Percentiles rank a stretch among this genome's conserved stretches.
Evolutionary conservation across 2,113 vertebrate species (phyloP).

Genomic region (Andinoacara biseriatus): DNA sequence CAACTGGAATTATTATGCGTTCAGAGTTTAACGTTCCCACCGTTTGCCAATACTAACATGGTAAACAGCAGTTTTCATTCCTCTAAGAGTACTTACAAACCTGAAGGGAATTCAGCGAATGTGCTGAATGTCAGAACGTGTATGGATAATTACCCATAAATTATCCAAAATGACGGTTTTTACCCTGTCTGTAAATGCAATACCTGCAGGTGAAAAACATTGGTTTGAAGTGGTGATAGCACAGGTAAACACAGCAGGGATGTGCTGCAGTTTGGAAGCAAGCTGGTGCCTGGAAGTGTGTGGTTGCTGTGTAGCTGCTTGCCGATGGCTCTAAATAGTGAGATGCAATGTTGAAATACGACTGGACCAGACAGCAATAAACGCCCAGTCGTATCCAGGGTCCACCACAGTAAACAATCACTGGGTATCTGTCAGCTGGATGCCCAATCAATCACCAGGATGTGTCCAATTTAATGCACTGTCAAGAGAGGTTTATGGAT

Average conservation of each 20-base stretch:
- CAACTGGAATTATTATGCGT: slow-evolving; percentile 14
- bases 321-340: slow-evolving; percentile 63
- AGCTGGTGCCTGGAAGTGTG: slow-evolving; percentile 10
- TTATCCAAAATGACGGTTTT: slow-evolving; percentile 20
- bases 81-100: slow-evolving; percentile 33
- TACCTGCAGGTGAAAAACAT: slow-evolving; percentile 40
- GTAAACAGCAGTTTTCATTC: slow-evolving; percentile 36
- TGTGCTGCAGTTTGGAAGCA: slow-evolving; percentile 15
- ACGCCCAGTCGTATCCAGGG: slow-evolving; percentile 69
- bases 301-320: slow-evolving; percentile 34
- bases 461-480: slow-evolving; percentile 75
- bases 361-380: slow-evolving; percentile 76
- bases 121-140: slow-evolving; percentile 27
- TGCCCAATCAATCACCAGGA: slow-evolving; percentile 73
- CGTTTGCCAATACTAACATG: slow-evolving; percentile 34
- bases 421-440: slow-evolving; percentile 68
- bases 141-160: slow-evolving; percentile 62
- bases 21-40: slow-evolving; percentile 10
- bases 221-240: slow-evolving; percentile 1
- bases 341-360: slow-evolving; percentile 78
- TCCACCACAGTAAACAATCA: slow-evolving; percentile 78
- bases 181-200: slow-evolving; percentile 14
- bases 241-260: slow-evolving; percentile 3
- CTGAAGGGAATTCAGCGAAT: slow-evolving; percentile 36
- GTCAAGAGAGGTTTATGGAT: slow-evolving; percentile 73